Evolutionary conservation across 1,140 invertebrate genomes (phyloP), one percentile per base, ranked within the genome.

Genomic region (Brachionus manjavacas): DNA sequence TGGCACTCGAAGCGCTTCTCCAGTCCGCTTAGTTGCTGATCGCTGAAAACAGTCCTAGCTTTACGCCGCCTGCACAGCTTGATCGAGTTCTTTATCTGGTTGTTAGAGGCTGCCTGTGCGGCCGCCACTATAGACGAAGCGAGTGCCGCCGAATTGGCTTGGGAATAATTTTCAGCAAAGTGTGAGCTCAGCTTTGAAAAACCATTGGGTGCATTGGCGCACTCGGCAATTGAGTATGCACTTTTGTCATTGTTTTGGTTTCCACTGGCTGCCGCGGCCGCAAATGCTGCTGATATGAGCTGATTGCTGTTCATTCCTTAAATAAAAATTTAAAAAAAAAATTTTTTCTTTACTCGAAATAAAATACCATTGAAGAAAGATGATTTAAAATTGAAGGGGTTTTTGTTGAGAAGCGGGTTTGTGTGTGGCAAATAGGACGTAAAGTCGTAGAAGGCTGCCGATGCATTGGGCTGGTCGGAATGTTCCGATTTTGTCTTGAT

Each of bases 1-100:
- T 99, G 96, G 85, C 95, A 91, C 89, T 99, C 96, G 90, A 99
- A 99, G 84, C 94, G 96, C 89, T 96, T 97, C 90, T 99, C 97
- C 86, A 99, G 90, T 2, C 96, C 90, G 88, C 96, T 95, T 55
- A 99, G 91, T 88, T 99, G 97, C 87, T 97, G 94, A 91, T 99
- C 97, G 8, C 96, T 98, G 91, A 99, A 99, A 6, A 97, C 97
- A 20, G 97, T 99, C 49, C 97, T 90, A 1, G 97, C 97, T 91
- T 99, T 99, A 28, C 97, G 90, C 86, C 97, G 95, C 89, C 99
- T 99, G 90, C 99, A 70, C 9, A 68, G 25, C 12, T 83, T 83
- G 23, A 80, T 60, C 7, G 76, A 80, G 28, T 80, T 60, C 52
- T 80, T 76, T 8, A 72, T 72, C 23, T 72, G 68, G 20, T 41